Evolutionary conservation across 2,888 invertebrate species (phyloP).

Genomic region (Dorcus hopei): DNA sequence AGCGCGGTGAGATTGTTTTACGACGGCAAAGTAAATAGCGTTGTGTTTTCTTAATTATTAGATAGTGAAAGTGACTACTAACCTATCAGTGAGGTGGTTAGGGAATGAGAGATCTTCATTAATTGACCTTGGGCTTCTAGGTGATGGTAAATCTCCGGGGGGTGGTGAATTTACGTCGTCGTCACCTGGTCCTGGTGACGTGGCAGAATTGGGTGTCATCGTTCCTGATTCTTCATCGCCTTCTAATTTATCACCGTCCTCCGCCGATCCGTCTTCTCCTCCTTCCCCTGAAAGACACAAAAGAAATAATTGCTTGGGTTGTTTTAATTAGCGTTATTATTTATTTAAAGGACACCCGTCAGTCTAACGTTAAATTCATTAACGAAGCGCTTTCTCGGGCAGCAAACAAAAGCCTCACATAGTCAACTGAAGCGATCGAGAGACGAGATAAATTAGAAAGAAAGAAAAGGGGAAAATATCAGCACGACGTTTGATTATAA

Average conservation of each 20-base stretch:
- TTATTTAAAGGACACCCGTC: conserved; percentile 6
- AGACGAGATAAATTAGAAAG: conserved; percentile 13
- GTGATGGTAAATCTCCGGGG: conserved; percentile 43
- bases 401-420: conserved; percentile 18
- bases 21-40: neutral
- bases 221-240: conserved; percentile 50
- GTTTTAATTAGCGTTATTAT: no score
- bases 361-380: conserved; percentile 25
- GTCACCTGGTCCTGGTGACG: conserved; percentile 46
- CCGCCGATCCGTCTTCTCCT: conserved; percentile 50
- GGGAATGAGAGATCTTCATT: conserved; percentile 38
- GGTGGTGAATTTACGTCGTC: conserved; percentile 45
- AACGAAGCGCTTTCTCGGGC: conserved; percentile 22
- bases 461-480: conserved; percentile 30
- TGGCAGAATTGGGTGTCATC: conserved; percentile 47
- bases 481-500: conserved; percentile 28
- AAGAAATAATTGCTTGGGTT: no score
- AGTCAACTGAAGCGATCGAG: neutral
- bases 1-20: conserved; percentile 14
- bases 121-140: conserved; percentile 42
- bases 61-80: conserved; percentile 15
- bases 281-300: conserved; percentile 57
- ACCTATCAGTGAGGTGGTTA: conserved; percentile 36
- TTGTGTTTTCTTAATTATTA: neutral
- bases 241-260: conserved; percentile 49